These are phyloP conservation scores for Montifringilla adamsi DNA, from an alignment of 2,113 vertebrate genomes.

Conservation along the genomic window DNA sequence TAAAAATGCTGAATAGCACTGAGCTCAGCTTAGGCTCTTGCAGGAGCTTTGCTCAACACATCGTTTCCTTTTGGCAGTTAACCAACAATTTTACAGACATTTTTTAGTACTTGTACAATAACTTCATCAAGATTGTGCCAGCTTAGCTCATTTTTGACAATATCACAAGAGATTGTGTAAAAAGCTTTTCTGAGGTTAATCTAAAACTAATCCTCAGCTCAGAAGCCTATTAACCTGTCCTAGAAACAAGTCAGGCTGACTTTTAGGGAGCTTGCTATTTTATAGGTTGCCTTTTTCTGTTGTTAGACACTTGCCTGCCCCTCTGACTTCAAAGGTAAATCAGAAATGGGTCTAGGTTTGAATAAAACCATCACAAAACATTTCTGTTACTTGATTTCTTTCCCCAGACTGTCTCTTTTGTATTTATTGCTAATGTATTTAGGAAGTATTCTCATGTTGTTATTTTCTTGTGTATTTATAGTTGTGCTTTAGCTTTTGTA, in stretches of 20 bases:
- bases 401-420: not conserved
- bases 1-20: constrained; percentile 7
- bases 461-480: not conserved
- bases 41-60: not conserved
- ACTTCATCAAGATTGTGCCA: not conserved
- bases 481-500: not conserved
- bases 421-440: not conserved
- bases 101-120: not conserved
- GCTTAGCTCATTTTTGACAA: constrained; percentile 21
- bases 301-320: not conserved
- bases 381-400: not conserved
- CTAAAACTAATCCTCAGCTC: constrained; percentile 1
- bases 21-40: constrained; percentile 1
- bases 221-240: constrained; percentile 31
- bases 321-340: not conserved
- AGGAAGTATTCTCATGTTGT: not conserved
- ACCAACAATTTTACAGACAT: not conserved
- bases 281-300: not conserved
- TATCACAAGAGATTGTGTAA: not conserved
- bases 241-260: not conserved
- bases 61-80: not conserved
- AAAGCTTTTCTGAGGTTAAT: constrained; percentile 41
- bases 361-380: not conserved
- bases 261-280: not conserved
- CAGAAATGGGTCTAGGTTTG: not conserved